phyloP scores from a whole-genome alignment of 2,888 invertebrate species.

The Phyllotreta striolata region DNA sequence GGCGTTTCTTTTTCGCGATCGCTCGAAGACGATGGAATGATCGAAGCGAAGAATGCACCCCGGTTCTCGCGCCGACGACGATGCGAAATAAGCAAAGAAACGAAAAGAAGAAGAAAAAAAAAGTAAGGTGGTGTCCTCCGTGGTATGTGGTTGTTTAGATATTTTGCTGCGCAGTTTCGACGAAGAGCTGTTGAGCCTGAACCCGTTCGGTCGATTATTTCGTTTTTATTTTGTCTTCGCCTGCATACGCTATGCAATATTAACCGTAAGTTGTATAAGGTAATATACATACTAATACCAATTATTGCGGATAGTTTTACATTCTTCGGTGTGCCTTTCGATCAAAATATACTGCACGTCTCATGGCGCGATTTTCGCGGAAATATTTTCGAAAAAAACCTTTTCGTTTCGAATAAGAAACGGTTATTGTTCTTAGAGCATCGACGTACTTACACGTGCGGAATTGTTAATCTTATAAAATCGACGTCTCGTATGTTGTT shows the following conservation, averaged over 20 bases:
- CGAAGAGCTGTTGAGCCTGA: slow-evolving; percentile 32
- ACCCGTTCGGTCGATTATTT: slow-evolving; percentile 27
- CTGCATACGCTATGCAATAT: slow-evolving; percentile 11
- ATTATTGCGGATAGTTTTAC: too few species aligned
- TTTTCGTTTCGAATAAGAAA: slow-evolving; percentile 8
- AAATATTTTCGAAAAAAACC: too few species aligned
- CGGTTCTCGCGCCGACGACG: slow-evolving; percentile 11
- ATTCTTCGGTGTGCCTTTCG: too few species aligned
- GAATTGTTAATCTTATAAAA: too few species aligned
- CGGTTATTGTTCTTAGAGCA: slow-evolving; percentile 10
- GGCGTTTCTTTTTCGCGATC: slow-evolving; percentile 7
- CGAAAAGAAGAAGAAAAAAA: slow-evolving; percentile 16
- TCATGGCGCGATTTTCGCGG: too few species aligned
- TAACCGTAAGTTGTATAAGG: too few species aligned
- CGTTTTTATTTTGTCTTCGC: slow-evolving; percentile 25
- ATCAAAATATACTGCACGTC: too few species aligned
- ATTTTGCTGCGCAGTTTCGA: slow-evolving; percentile 38
- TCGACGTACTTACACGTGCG: too few species aligned
- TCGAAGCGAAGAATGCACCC: slow-evolving; percentile 21
- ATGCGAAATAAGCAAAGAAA: slow-evolving; percentile 7
- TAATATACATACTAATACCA: too few species aligned
- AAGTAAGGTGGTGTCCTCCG: slow-evolving; percentile 26
- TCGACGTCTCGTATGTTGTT: too few species aligned
- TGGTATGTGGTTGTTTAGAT: slow-evolving; percentile 31
- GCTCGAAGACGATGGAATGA: slow-evolving; percentile 1